Base-by-base conservation (phyloP, 2,797 vertebrate species). In the Liparis tanakae region DNA sequence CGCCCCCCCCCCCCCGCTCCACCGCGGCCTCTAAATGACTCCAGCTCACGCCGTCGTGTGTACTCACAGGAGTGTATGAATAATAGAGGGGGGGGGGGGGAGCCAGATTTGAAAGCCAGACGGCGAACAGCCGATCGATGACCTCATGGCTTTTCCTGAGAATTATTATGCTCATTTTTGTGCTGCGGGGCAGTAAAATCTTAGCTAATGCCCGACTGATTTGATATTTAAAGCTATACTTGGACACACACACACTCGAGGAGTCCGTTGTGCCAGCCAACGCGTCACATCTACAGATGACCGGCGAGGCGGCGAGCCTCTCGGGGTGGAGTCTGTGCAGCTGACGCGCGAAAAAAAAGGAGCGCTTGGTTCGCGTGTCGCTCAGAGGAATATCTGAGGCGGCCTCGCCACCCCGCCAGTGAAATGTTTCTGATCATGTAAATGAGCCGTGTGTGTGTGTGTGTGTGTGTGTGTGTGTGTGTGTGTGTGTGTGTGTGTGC, bases 311-410 rank as follows among this genome's bases (percentile, higher is more conserved):
- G 44, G 60, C 20, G 6, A 75, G 54, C 58, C 86, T 67, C 54
- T 74, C 18, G 78, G 77, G 67, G 7, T 67, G 13, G 68, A 64
- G 55, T 67, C 75, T 34, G 39, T 18, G 36, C 4, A 13, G 70
- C 53, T 59, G 44, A 56, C 61, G 50, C 22, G 6, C 10, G 1
- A 12, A 79, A 78, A 56, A 56, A 77, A 82, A 81, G 6, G 36
- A 76, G 74, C 7, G 0, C 58, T 22, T 46, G 72, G 74, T 72
- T 57, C 55, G 67, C 82, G 18, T 10, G 58, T 55, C 7, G 53
- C 67, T 84, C 61, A 78, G 74, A 80, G 61, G 55, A 68, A 76
- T 64, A 75, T 78, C 66, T 71, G 70, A 70, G 48, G 55, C 30
- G 14, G 61, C 36, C 39, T 15, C 20, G 48, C 6, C 15, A 43